phyloP scores from a whole-genome alignment of 2,113 vertebrate genomes.

The Atherinomorus stipes region DNA sequence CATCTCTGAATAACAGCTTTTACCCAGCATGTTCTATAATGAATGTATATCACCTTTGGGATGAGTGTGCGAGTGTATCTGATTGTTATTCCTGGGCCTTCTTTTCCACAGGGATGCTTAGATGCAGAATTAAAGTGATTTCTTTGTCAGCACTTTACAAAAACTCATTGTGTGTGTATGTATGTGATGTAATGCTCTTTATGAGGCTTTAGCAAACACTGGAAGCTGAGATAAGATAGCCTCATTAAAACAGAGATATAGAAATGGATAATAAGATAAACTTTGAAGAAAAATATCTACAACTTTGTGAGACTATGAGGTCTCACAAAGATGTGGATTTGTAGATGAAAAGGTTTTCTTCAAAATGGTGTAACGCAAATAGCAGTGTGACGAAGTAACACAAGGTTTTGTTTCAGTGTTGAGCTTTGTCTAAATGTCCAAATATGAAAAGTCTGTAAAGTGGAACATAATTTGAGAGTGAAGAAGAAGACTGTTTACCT shows the following conservation, averaged over 20 bases:
- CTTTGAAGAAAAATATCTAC: conserved; percentile 22
- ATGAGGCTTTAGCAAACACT: conserved; percentile 50
- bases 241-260: conserved; percentile 57
- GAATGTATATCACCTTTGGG: background rate
- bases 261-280: conserved; percentile 53
- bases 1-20: background rate
- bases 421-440: conserved; percentile 1
- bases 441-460: background rate
- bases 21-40: background rate
- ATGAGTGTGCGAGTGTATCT: background rate
- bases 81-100: conserved; percentile 40
- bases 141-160: conserved; percentile 69
- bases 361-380: conserved; percentile 48
- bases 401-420: background rate
- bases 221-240: conserved; percentile 32
- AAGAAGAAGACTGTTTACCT: too few relatives aligned
- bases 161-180: conserved; percentile 40
- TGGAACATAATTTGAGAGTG: background rate
- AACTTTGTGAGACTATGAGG: conserved; percentile 21
- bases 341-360: too few relatives aligned
- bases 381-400: background rate
- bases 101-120: conserved; percentile 38
- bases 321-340: too few relatives aligned
- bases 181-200: conserved; percentile 39
- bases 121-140: conserved; percentile 60